Evolutionary conservation across 2,888 invertebrate species (phyloP), one percentile per base, ranked within the genome.

Genomic region (Phaonia tiefii): DNA sequence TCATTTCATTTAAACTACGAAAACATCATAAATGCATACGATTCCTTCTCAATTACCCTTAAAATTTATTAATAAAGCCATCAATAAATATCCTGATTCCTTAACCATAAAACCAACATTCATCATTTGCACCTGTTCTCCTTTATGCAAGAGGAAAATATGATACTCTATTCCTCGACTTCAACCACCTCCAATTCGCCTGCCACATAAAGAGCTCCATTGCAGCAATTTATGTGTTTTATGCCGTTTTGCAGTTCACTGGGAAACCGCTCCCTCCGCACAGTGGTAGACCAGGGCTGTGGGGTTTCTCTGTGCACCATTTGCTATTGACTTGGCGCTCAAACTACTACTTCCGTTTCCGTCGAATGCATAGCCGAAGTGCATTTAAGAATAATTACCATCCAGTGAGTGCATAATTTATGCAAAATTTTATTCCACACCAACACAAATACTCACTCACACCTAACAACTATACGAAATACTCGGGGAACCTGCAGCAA

Each of bases 341-440:
- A 63, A 80, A 69, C 75, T 79, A 75, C 73, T 69, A 75, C 75
- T 69, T 80, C 72, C 72, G 69, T 76, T 80, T 80, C 79, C 80
- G 76, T 63, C 69, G 56, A 73, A 65, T 76, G 76, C 75, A 80
- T 69, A 80, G 76, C 67, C 49, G 77, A n/a, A 81, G 77, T 81
- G 81, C 84, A 84, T 83, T 84, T 83, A 78, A 81, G 84, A 84
- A 81, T 84, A 84, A 84, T 84, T 84, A 84, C 83, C 80, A 81
- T 74, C 70, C 75, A 79, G 79, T 76, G 80, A 79, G 79, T 76
- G 80, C 75, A 84, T 83, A 84, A 83, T 82, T 83, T 78, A 84
- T 83, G 83, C 79, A 75, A 72, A 71, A 65, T 37, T 37, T 58
- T 70, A 25, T 22, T 31, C 44, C 22, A 15, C 58, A 31, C 8